Evolutionary conservation across 2,113 vertebrate genomes (phyloP).

Genomic region (Choloepus hoffmanni): DNA sequence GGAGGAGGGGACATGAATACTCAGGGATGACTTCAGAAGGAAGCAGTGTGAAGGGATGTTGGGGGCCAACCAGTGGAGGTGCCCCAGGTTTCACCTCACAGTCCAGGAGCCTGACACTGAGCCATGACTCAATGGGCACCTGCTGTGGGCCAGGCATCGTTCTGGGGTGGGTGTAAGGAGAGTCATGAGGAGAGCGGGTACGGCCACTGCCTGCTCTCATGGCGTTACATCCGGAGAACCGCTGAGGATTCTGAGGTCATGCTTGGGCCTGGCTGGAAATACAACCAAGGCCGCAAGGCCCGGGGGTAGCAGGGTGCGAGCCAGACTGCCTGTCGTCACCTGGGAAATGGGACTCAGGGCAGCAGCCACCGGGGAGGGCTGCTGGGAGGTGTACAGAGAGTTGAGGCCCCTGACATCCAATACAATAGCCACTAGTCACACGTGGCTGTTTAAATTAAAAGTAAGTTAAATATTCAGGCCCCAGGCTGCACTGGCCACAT

Average conservation of each 20-base stretch:
- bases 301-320: too few relatives aligned
- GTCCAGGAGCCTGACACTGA: not conserved
- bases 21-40: not conserved
- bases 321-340: not conserved
- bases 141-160: not conserved
- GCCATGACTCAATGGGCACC: not conserved
- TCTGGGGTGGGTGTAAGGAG: not conserved
- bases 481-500: not conserved
- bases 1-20: too few relatives aligned
- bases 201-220: too few relatives aligned
- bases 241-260: not conserved
- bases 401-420: not conserved
- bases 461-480: not conserved
- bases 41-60: too few relatives aligned
- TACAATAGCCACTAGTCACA: fast-evolving
- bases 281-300: too few relatives aligned
- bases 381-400: not conserved
- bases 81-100: not conserved
- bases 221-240: not conserved
- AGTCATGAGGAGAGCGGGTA: too few relatives aligned
- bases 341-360: fast-evolving
- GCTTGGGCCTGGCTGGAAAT: not conserved
- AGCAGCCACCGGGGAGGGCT: not conserved
- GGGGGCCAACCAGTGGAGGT: not conserved
- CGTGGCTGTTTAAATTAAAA: not conserved